Percentiles rank a stretch among this genome's conserved stretches.
Evolutionary conservation across 2,113 vertebrate genomes (phyloP).

Genomic region (Pelobates fuscus): DNA sequence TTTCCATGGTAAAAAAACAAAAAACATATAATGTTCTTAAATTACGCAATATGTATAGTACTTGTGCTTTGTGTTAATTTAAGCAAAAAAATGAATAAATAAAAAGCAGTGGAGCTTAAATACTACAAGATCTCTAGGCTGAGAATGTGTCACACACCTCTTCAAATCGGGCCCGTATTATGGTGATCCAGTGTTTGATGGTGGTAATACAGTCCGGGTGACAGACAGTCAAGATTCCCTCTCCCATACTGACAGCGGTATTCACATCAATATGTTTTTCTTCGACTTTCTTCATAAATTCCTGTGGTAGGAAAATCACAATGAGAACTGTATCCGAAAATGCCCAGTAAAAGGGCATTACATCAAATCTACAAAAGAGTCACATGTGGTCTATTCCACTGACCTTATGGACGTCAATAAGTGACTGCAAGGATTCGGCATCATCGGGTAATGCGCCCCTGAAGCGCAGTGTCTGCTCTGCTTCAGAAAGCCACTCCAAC

Average conservation of each 20-base stretch:
- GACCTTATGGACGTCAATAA: conserved; percentile 87
- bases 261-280: conserved; percentile 88
- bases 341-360: not conserved
- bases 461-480: conserved; percentile 94
- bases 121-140: too few relatives aligned
- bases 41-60: too few relatives aligned
- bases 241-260: conserved; percentile 87
- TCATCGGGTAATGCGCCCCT: conserved; percentile 93
- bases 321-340: not conserved
- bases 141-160: too few relatives aligned
- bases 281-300: conserved; percentile 97
- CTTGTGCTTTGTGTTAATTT: too few relatives aligned
- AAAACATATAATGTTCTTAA: too few relatives aligned
- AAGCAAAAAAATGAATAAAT: too few relatives aligned
- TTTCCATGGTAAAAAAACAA: too few relatives aligned
- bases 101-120: too few relatives aligned
- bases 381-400: not conserved
- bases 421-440: conserved; percentile 82
- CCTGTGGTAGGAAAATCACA: conserved; percentile 58
- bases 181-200: conserved; percentile 99
- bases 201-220: conserved; percentile 97
- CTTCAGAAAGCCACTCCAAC: conserved; percentile 96
- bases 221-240: conserved; percentile 85
- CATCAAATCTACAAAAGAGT: too few relatives aligned
- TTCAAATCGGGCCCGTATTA: conserved; percentile 94